These are phyloP conservation scores for Pollenia angustigena DNA, from an alignment of 2,888 invertebrate species.

Conservation along the genomic window DNA sequence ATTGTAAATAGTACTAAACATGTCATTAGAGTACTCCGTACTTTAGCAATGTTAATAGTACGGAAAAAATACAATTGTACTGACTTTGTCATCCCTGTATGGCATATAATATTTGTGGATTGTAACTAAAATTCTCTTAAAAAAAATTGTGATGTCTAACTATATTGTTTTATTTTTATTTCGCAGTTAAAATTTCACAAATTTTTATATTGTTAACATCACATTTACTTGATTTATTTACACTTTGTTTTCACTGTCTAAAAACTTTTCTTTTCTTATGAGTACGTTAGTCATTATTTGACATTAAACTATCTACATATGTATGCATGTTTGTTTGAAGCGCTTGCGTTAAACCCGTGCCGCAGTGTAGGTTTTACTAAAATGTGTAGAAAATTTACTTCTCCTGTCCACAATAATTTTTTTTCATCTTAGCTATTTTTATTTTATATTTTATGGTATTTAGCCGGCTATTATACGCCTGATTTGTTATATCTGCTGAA, in stretches of 20 bases:
- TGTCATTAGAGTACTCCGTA: too few species aligned
- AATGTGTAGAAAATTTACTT: constrained; percentile 15
- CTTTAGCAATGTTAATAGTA: too few species aligned
- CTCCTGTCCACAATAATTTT: constrained; percentile 14
- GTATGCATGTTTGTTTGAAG: not conserved
- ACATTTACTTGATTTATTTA: constrained; percentile 9
- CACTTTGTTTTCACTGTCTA: not conserved
- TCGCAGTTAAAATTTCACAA: constrained; percentile 36
- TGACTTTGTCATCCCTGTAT: too few species aligned
- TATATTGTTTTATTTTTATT: not conserved
- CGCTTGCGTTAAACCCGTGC: constrained; percentile 47
- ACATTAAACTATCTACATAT: not conserved
- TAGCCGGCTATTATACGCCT: constrained; percentile 23
- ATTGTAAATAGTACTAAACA: too few species aligned
- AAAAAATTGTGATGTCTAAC: not conserved
- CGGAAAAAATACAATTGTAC: too few species aligned
- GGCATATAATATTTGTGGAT: not conserved
- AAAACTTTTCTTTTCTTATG: constrained; percentile 40
- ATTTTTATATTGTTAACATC: constrained; percentile 46
- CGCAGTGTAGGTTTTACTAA: constrained; percentile 47
- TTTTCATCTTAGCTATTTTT: constrained; percentile 14
- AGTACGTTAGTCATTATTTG: constrained; percentile 7
- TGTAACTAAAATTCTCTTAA: constrained; percentile 10
- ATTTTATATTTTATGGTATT: constrained; percentile 6
- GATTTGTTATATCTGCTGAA: constrained; percentile 21